Evolutionary conservation across 1,140 invertebrate species (phyloP), one percentile per base, ranked within the genome.

Genomic region (Trichonephila clavipes): DNA sequence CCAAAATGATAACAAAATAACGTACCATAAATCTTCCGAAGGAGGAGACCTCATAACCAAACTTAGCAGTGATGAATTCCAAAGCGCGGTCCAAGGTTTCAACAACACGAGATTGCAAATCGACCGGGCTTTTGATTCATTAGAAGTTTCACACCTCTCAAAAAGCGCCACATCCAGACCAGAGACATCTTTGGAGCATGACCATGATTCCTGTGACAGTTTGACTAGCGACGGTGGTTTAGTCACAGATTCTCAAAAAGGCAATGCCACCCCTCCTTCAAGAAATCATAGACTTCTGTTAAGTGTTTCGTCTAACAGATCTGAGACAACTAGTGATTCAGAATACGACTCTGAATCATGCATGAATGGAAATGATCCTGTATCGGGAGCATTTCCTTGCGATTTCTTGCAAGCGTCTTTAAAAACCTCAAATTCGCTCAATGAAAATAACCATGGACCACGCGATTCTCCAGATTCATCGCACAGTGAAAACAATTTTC

Each of bases 261-360:
- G 81, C 40, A 66, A 28, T 66, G 61, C 69, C 24, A 51, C 81
- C 8, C 58, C 91, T 69, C 83, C 93, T 19, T 90, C 88, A 0
- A 69, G 94, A 28, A 94, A 94, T 21, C 94, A 92, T 19, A 88
- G 94, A 59, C 61, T 94, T 51, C 59, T 94, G 40, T 59, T 92
- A 64, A 92, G 90, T 83, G 90, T 94, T 69, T 89, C 94, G 40
- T 92, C 90, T 58, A 66, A 34, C 28, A 44, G 85, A 51, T 92
- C 94, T 40, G 89, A 91, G 44, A 91, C 94, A 28, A 90, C 93
- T 6, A 94, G 88, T 61, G 90, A 92, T 28, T 92, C 94, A 59
- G 94, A 94, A 28, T 94, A 89, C 34, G 94, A 94, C 61, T 94
- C 94, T 69, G 94, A 94, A 72, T 96, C 95, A 94, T 96, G 94